Percentiles rank a stretch among this genome's conserved stretches.
Conservation (phyloP, 2,888 invertebrate genomes). For the Meloe dianella region DNA sequence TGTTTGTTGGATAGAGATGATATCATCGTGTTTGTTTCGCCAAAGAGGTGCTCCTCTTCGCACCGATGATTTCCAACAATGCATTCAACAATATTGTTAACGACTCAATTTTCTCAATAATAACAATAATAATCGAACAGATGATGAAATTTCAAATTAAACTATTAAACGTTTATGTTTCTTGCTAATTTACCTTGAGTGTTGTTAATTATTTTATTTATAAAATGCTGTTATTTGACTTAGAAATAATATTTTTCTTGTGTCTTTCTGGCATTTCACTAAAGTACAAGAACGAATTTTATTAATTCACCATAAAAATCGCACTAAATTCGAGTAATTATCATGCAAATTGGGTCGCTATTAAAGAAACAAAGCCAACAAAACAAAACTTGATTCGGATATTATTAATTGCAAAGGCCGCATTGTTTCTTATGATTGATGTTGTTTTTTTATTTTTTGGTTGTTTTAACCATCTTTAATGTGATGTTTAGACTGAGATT, state of each 20-base stretch:
- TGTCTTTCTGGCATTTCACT: no score
- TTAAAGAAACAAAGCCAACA: no score
- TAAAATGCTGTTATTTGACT: background rate
- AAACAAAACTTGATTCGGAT: background rate
- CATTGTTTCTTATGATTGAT: background rate
- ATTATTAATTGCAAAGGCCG: background rate
- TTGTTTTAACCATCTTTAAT: no score
- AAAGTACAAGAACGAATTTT: no score
- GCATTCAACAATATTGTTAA: background rate
- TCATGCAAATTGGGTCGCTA: no score
- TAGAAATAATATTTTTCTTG: no score
- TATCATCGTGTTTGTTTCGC: background rate
- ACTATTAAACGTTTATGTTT: background rate
- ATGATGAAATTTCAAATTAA: background rate
- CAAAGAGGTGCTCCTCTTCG: background rate
- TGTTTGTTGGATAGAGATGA: background rate
- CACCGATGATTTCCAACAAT: constrained; percentile 1
- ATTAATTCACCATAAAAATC: background rate
- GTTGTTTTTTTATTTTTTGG: no score
- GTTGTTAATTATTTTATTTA: background rate
- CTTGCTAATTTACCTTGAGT: background rate
- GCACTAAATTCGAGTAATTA: background rate
- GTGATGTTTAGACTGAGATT: no score
- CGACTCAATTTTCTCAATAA: background rate
- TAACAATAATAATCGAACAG: background rate